Percentiles rank a stretch among this genome's conserved stretches.
Evolutionary conservation across 2,113 vertebrate species (phyloP).

Genomic region (Antennarius striatus): DNA sequence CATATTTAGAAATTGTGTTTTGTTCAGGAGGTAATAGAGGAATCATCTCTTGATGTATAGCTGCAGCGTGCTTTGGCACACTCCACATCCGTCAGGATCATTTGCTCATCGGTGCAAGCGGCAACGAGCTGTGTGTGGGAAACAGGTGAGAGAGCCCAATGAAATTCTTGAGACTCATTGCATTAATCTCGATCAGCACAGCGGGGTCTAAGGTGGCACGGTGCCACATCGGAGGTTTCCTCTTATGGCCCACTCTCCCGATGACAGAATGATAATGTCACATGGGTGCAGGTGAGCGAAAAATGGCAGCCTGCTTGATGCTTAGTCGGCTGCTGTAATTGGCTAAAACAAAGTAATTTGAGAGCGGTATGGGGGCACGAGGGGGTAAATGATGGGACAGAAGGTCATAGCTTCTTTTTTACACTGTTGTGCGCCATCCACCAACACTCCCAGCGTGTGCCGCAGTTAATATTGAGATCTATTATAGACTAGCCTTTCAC

Average conservation of each 20-base stretch:
- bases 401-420: constrained; percentile 81
- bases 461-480: constrained; percentile 81
- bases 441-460: constrained; percentile 80
- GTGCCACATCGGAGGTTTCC: constrained; percentile 58
- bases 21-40: not conserved
- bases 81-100: not conserved
- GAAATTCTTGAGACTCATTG: constrained; percentile 39
- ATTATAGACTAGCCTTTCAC: constrained; percentile 77
- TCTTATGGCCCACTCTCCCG: constrained; percentile 58
- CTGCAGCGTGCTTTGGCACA: not conserved
- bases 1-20: constrained; percentile 28
- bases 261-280: constrained; percentile 75
- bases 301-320: constrained; percentile 72
- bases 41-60: not conserved
- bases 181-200: constrained; percentile 65
- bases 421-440: constrained; percentile 75
- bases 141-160: constrained; percentile 29
- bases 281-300: constrained; percentile 74
- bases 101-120: constrained; percentile 1
- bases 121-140: constrained; percentile 11
- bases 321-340: constrained; percentile 82
- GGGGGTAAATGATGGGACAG: constrained; percentile 83
- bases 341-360: constrained; percentile 86
- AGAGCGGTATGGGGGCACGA: constrained; percentile 73
- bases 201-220: constrained; percentile 57